A percentile compares a stretch with the other conserved stretches of the same genome.
These are phyloP conservation scores for Periparus ater DNA, from an alignment of 2,797 vertebrate genomes.

Conservation along the genomic window DNA sequence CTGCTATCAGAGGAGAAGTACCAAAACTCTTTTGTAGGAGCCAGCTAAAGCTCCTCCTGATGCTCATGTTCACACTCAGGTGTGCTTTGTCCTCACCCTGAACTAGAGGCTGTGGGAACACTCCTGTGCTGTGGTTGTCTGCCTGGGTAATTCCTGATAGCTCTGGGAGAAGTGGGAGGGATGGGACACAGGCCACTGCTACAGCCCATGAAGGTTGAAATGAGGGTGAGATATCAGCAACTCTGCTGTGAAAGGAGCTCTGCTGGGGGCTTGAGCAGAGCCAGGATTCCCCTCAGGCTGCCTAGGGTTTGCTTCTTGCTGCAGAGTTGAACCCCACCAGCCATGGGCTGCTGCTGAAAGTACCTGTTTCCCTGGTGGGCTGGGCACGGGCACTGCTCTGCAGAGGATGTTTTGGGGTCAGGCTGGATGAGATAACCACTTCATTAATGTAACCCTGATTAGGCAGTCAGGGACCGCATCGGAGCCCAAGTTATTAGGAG, in stretches of 20 bases:
- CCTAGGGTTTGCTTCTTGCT: rapidly evolving
- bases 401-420: conserved; percentile 25
- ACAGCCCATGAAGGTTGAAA: not conserved
- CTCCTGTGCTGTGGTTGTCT: not conserved
- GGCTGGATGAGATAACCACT: conserved; percentile 17
- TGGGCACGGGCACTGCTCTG: not conserved
- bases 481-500: conserved; percentile 53
- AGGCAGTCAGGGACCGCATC: conserved; percentile 3
- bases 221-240: not conserved
- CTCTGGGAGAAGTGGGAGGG: not conserved
- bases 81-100: not conserved
- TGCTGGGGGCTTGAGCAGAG: not conserved
- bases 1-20: not conserved
- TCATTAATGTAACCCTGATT: conserved; percentile 54
- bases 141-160: not conserved
- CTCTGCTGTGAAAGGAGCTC: not conserved
- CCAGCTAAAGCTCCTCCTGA: not conserved
- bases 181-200: not conserved
- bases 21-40: not conserved
- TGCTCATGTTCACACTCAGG: not conserved
- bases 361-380: not conserved
- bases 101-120: not conserved
- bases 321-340: not conserved
- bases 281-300: not conserved
- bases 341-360: not conserved